Evolutionary conservation across 2,797 vertebrate species (phyloP), one percentile per base, ranked within the genome.

Genomic region (Acanthurus lineatus): DNA sequence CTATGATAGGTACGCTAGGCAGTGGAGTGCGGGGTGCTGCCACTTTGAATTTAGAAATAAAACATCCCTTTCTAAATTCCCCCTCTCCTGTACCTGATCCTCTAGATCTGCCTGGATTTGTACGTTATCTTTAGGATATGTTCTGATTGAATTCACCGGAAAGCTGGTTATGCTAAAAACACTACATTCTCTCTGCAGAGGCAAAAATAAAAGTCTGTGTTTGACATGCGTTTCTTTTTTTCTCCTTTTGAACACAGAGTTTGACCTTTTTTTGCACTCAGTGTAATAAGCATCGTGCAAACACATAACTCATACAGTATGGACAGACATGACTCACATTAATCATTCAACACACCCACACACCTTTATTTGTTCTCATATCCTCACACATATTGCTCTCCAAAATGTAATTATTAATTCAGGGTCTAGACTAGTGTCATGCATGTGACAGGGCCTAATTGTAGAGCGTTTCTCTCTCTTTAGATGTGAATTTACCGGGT

Each of bases 241-340:
- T 80, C 68, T 53, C 79, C 68, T 75, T 88, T 75, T 89, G 82
- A 93, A 88, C 89, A 63, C 67, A 32, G 65, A 77, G 84, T n/a
- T 84, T 94, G 91, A 93, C 95, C 93, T 89, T 80, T 88, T 88
- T 81, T 84, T 92, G 84, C 87, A 82, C 94, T 93, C 85, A 67
- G 45, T 62, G 84, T 95, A 94, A 96, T 96, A 95, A 95, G 86
- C 93, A 94, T 91, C 83, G 87, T 87, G 84, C 87, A 90, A 91
- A 90, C 81, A 84, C 62, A 67, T 91, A 79, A 91, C 62, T 95
- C 91, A 94, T 70, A 86, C 83, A 83, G 75, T 59, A 58, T 70
- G 51, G 83, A 93, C 69, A 75, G 89, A 90, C 90, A 90, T 85
- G 58, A 90, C 77, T 88, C 88, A 86, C 64, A 86, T 92, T 93